Evolutionary conservation across 2,888 invertebrate genomes (phyloP).

Genomic region (Acanthoscelides obtectus): DNA sequence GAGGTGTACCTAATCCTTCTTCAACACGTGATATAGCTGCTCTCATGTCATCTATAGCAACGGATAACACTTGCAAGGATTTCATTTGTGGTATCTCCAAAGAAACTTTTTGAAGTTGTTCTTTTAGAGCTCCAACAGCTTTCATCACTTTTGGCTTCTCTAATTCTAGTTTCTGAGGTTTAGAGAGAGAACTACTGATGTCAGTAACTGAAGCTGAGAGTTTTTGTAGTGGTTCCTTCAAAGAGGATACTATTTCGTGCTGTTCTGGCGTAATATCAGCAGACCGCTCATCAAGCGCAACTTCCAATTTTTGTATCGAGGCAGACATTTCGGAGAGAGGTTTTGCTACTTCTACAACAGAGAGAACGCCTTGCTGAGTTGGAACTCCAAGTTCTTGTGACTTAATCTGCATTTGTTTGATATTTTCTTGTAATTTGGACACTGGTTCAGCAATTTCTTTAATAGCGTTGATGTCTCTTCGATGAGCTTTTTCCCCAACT

Average conservation of each 20-base stretch:
- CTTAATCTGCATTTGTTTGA: background rate
- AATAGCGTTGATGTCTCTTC: background rate
- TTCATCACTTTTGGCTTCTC: conserved; percentile 12
- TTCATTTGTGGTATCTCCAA: background rate
- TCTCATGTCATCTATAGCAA: background rate
- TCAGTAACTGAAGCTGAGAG: background rate
- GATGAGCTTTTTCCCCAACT: background rate
- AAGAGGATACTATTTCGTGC: background rate
- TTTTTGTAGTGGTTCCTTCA: background rate
- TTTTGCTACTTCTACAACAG: conserved; percentile 14
- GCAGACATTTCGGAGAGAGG: conserved; percentile 5
- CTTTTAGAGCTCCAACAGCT: conserved; percentile 9
- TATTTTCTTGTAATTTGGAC: background rate
- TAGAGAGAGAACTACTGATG: background rate
- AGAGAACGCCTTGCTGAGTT: conserved; percentile 18
- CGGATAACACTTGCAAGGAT: background rate
- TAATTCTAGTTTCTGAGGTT: conserved; percentile 10
- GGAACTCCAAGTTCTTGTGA: background rate
- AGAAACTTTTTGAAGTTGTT: conserved; percentile 1
- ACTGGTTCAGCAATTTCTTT: background rate
- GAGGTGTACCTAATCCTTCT: background rate
- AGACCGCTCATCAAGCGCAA: conserved; percentile 7
- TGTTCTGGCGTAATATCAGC: background rate
- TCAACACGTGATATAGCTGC: background rate
- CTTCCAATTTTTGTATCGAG: conserved; percentile 4